These are phyloP conservation scores for Crotalus helleri DNA, from an alignment of 2,113 vertebrate genomes.

Conservation along the genomic window DNA sequence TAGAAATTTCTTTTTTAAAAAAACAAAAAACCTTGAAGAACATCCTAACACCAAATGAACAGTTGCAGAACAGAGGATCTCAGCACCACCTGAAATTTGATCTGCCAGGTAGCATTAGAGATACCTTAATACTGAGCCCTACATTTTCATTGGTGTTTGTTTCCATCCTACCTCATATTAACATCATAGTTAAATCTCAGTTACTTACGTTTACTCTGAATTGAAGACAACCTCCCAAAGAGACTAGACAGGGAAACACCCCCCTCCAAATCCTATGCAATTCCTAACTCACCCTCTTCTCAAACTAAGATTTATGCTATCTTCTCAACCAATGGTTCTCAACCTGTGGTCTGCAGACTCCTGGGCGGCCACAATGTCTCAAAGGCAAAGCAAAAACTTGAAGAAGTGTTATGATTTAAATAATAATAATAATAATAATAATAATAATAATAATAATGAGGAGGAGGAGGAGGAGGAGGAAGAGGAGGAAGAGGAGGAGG, in stretches of 20 bases:
- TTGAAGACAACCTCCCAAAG: background rate
- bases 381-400: background rate
- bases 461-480: too few relatives aligned
- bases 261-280: background rate
- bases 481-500: too few relatives aligned
- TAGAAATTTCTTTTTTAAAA: background rate
- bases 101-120: background rate
- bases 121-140: background rate
- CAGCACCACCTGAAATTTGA: background rate
- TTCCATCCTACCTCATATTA: background rate
- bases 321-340: background rate
- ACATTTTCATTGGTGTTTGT: background rate
- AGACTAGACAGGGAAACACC: background rate
- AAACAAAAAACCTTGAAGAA: background rate
- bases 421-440: too few relatives aligned
- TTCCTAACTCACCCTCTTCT: background rate
- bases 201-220: background rate
- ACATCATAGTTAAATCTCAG: background rate
- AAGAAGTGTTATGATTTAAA: background rate
- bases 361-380: too few relatives aligned
- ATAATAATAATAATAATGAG: too few relatives aligned
- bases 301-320: background rate
- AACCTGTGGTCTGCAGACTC: background rate
- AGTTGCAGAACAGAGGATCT: background rate
- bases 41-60: background rate